Percentiles rank a stretch among this genome's conserved stretches.
Evolutionary conservation across 2,888 invertebrate species (phyloP).

Genomic region (Xestia xanthographa): DNA sequence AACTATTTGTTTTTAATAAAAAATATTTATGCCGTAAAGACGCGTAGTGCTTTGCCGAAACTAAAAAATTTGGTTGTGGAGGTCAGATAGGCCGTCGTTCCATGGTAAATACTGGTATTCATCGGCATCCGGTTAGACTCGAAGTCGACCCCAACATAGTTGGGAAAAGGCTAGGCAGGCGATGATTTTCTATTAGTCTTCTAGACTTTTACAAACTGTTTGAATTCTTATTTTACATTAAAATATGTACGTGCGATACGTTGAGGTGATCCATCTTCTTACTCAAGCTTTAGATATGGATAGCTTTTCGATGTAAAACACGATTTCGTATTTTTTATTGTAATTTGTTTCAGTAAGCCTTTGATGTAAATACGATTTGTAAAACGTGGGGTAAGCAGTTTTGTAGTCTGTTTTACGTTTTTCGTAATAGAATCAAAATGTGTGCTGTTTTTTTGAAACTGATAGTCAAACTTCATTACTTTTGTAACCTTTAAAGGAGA

Average conservation of each 20-base stretch:
- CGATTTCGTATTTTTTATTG: constrained; percentile 17
- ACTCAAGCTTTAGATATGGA: constrained; percentile 5
- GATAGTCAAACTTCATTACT: neutral
- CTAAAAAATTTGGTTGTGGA: too few species aligned
- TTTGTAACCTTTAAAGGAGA: too few species aligned
- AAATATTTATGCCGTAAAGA: too few species aligned
- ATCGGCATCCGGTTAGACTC: neutral
- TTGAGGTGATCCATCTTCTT: constrained; percentile 46
- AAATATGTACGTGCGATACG: constrained; percentile 6
- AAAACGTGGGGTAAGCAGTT: neutral
- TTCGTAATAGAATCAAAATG: neutral
- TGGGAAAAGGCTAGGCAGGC: neutral
- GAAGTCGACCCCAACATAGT: neutral
- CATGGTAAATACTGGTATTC: neutral
- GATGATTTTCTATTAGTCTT: constrained; percentile 5
- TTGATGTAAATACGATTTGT: constrained; percentile 25
- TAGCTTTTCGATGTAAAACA: constrained; percentile 35
- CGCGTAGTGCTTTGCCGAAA: too few species aligned
- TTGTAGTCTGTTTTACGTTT: neutral
- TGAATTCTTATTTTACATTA: constrained; percentile 31
- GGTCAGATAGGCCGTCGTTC: neutral
- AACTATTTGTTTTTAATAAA: too few species aligned
- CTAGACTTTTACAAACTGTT: constrained; percentile 1
- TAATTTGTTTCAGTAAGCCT: constrained; percentile 31
- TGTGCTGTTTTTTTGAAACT: neutral